Evolutionary conservation across 1,140 invertebrate genomes (phyloP), one percentile per base, ranked within the genome.

Genomic region (Nasonia giraulti): DNA sequence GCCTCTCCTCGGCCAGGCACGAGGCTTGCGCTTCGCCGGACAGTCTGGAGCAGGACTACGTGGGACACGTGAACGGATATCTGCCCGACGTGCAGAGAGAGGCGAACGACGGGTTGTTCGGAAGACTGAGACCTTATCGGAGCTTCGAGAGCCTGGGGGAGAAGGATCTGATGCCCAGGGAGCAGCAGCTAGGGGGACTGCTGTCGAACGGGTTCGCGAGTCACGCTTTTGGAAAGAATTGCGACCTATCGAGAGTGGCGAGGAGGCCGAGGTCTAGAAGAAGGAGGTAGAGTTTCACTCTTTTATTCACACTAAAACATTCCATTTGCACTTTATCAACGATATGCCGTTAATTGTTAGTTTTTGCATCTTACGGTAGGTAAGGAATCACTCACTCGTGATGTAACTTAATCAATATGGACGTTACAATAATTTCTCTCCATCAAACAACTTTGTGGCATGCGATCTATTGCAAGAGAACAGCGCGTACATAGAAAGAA

Each of bases 1-100:
- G 62, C 3, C 44, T 55, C 74, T 8, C 47, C 11, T 31, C 55
- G 20, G 86, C 87, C 17, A 86, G 87, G 78, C 86, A 89, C 7
- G 91, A 90, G 68, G 91, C 91, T 78, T 91, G 91, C 74, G 91
- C 92, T 1, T 94, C 93, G 62, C 94, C 94, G 1, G 94, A 95
- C 83, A 95, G 94, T 86, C 91, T 95, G 47, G 93, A 94, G 44
- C 91, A 91, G 47, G 91, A 92, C 76, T 91, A 92, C 77, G 89
- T 90, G 0, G 83, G 88, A 14, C 37, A 88, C 7, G 86, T 89
- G 11, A 92, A 89, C 40, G 89, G 90, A 2, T 86, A 83, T 83
- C 40, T 79, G 68, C 68, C 23, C 68, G 31, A 71, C 27, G 68
- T n/a, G 50, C 55, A 27, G 62, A 73, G 6, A 10, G 78, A 82